Percentiles rank a stretch among this genome's conserved stretches.
These are phyloP conservation scores for Micromussa lordhowensis DNA, from an alignment of 92 coral and sea anemone genomes.

Conservation along the genomic window DNA sequence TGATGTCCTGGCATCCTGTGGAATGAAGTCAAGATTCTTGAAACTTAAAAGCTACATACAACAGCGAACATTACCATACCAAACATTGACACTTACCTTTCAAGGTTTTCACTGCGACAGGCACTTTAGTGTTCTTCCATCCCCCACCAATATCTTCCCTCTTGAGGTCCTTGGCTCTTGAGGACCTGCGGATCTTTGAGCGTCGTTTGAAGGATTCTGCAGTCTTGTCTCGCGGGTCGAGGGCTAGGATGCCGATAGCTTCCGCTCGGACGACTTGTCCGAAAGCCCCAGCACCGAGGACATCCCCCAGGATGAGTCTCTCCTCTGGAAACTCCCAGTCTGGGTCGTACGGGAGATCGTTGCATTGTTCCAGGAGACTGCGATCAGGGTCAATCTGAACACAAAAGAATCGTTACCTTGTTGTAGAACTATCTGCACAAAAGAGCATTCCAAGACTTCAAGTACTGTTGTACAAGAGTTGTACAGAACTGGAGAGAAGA, in stretches of 20 bases:
- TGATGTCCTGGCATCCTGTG: not conserved
- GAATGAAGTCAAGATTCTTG: not conserved
- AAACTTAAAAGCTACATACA: no score
- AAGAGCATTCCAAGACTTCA: no score
- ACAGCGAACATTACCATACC: not conserved
- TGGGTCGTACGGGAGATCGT: conserved; percentile 91
- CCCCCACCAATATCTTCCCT: conserved; percentile 44
- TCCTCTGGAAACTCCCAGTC: conserved; percentile 99
- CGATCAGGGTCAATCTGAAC: conserved; percentile 94
- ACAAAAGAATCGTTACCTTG: not conserved
- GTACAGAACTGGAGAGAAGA: no score
- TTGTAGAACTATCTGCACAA: no score
- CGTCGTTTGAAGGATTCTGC: conserved; percentile 69
- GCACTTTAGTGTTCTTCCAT: conserved; percentile 57
- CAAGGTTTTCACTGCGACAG: conserved; percentile 89
- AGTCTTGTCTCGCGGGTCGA: conserved; percentile 81
- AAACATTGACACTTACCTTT: conserved; percentile 68
- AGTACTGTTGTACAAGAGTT: no score
- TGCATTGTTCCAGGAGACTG: conserved; percentile 90
- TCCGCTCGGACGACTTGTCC: conserved; percentile 93
- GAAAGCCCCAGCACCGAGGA: conserved; percentile 97
- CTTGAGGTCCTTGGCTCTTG: conserved; percentile 66
- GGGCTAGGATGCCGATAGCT: conserved; percentile 93
- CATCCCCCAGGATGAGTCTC: conserved; percentile 80
- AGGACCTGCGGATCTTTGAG: conserved; percentile 80